Percentiles rank a stretch among this genome's conserved stretches.
Evolutionary conservation across 2,113 vertebrate species (phyloP).

Genomic region (Myiagra hebetior): DNA sequence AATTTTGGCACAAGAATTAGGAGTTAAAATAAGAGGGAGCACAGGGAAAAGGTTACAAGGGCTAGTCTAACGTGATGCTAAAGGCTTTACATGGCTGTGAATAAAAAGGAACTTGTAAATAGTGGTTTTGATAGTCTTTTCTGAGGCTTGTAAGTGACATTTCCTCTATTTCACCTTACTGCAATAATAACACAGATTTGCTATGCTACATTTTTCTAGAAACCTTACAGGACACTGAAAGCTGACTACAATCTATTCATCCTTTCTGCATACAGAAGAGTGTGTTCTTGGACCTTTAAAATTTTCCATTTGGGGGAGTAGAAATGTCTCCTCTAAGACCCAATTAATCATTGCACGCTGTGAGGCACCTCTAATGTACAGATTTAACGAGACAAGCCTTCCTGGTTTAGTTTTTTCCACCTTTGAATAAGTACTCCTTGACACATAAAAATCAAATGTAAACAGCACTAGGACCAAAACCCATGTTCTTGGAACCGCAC

Average conservation of each 20-base stretch:
- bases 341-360: slow-evolving; percentile 60
- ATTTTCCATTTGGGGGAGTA: slow-evolving; percentile 45
- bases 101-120: slow-evolving; percentile 1
- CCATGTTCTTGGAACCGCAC: slow-evolving; percentile 49
- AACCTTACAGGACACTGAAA: not conserved
- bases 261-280: not conserved
- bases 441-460: slow-evolving; percentile 63
- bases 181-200: not conserved
- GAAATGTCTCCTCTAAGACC: slow-evolving; percentile 48
- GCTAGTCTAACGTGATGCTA: not conserved
- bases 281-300: not conserved
- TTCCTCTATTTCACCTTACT: slow-evolving; percentile 2
- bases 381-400: slow-evolving; percentile 63
- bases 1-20: not conserved
- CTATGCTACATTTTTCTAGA: not conserved
- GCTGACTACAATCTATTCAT: not conserved
- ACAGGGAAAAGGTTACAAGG: not conserved
- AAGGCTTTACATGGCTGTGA: not conserved
- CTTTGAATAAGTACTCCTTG: slow-evolving; percentile 67
- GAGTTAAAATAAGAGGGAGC: not conserved
- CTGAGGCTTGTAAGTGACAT: slow-evolving; percentile 6
- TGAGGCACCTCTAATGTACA: slow-evolving; percentile 56
- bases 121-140: not conserved
- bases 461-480: slow-evolving; percentile 51
- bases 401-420: slow-evolving; percentile 61